Evolutionary conservation across 1,140 invertebrate genomes (phyloP).

Genomic region (Ptiloglossa arizonensis): DNA sequence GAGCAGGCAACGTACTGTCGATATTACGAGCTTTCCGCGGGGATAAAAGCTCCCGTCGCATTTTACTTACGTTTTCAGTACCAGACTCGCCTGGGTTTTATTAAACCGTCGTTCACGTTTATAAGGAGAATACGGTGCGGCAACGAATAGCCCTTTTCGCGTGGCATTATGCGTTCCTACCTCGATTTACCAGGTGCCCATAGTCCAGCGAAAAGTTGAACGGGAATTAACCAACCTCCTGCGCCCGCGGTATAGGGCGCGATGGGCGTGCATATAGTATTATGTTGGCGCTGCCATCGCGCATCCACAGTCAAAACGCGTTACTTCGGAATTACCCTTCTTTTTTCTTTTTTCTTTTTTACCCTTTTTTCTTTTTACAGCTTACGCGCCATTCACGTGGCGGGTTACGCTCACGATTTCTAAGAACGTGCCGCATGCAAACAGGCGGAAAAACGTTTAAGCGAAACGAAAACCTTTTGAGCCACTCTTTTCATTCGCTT

Average conservation of each 20-base stretch:
- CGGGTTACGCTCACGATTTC: slow-evolving; percentile 3
- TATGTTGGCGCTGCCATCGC: slow-evolving; percentile 19
- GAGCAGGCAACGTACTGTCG: background rate
- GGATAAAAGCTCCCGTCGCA: background rate
- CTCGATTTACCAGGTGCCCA: slow-evolving; percentile 21
- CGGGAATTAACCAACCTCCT: slow-evolving; percentile 10
- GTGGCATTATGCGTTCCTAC: slow-evolving; percentile 10
- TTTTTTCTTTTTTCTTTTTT: slow-evolving; percentile 9
- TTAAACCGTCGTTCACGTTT: slow-evolving; percentile 37
- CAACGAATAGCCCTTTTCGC: slow-evolving; percentile 27
- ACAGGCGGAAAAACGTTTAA: background rate
- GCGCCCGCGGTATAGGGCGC: background rate
- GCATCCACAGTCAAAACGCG: slow-evolving; percentile 11
- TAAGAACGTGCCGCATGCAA: background rate
- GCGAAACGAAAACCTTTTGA: background rate
- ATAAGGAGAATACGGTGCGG: slow-evolving; percentile 14
- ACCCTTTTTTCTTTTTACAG: slow-evolving; percentile 1
- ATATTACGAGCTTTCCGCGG: slow-evolving; percentile 23
- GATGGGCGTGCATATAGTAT: background rate
- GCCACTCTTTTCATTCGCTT: background rate
- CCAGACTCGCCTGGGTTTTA: slow-evolving; percentile 22
- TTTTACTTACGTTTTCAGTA: slow-evolving; percentile 37
- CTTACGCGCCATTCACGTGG: background rate
- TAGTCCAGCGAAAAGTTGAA: slow-evolving; percentile 24
- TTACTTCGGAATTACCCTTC: slow-evolving; percentile 20